Conservation (phyloP, 2,888 invertebrate genomes). For the Serripes groenlandicus region DNA sequence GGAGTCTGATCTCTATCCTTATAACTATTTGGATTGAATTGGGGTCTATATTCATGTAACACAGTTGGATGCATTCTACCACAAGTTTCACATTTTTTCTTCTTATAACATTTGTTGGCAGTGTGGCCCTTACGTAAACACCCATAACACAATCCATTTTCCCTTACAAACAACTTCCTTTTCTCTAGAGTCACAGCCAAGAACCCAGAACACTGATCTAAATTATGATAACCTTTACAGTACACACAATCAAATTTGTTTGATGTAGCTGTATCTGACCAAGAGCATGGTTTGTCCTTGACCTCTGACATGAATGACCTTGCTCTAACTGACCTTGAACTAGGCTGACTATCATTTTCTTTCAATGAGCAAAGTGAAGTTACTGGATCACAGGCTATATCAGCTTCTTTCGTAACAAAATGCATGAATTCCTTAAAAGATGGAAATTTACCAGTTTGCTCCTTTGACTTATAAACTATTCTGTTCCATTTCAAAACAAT, state of each 20-base stretch:
- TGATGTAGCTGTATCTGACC: too few species aligned
- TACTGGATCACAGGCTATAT: slow-evolving; percentile 9
- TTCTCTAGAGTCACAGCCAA: neutral
- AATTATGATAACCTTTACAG: neutral
- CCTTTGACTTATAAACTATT: neutral
- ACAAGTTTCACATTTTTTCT: slow-evolving; percentile 57
- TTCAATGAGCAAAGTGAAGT: too few species aligned
- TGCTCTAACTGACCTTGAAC: too few species aligned
- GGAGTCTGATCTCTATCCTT: too few species aligned
- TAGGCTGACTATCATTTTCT: neutral
- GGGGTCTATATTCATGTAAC: too few species aligned
- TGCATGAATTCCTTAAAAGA: slow-evolving; percentile 45
- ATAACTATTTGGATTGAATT: too few species aligned
- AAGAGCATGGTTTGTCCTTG: neutral
- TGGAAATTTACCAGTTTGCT: neutral
- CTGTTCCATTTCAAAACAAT: slow-evolving; percentile 2
- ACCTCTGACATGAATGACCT: neutral
- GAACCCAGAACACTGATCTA: neutral
- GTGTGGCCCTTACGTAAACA: slow-evolving; percentile 65
- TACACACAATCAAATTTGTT: too few species aligned
- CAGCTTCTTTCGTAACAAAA: slow-evolving; percentile 7
- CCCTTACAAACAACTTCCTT: slow-evolving; percentile 6
- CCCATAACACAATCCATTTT: slow-evolving; percentile 33
- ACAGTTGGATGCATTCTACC: slow-evolving; percentile 61
- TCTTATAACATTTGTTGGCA: slow-evolving; percentile 53